phyloP scores from a whole-genome alignment of 2,797 vertebrate genomes.

The Diplodus puntazzo region DNA sequence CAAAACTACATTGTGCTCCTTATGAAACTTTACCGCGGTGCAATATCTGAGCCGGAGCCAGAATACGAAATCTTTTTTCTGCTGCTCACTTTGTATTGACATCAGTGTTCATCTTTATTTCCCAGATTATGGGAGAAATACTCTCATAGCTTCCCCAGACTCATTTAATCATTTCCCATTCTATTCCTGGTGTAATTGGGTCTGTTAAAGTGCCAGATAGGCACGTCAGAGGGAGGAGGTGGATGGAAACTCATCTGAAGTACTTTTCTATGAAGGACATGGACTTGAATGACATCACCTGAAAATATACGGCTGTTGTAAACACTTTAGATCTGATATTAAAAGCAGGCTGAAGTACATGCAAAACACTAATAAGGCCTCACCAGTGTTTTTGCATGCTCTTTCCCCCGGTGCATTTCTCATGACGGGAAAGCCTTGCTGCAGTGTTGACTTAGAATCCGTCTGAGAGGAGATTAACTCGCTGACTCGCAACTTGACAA shows the following conservation, averaged over 20 bases:
- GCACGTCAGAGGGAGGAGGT: not conserved
- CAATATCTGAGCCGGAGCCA: not conserved
- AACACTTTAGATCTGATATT: conserved; percentile 42
- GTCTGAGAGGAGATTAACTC: not conserved
- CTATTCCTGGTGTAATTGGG: conserved; percentile 40
- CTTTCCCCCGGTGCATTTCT: not conserved
- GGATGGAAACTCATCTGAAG: conserved; percentile 24
- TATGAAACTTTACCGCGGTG: not conserved
- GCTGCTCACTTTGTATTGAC: conserved; percentile 18
- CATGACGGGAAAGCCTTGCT: not conserved
- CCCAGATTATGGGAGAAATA: conserved; percentile 21
- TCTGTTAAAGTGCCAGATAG: conserved; percentile 47
- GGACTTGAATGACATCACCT: conserved; percentile 6
- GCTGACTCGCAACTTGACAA: not conserved
- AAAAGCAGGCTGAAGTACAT: conserved; percentile 45
- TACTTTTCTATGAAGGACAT: conserved; percentile 24
- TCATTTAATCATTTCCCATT: conserved; percentile 50
- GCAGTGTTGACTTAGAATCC: not conserved
- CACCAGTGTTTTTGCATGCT: conserved; percentile 23
- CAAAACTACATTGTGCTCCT: too few species aligned
- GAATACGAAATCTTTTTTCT: conserved; percentile 12
- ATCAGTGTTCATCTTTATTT: conserved; percentile 28
- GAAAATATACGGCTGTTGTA: conserved; percentile 9
- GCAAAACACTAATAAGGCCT: conserved; percentile 28
- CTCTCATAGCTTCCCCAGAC: conserved; percentile 28